Evolutionary conservation across 92 coral and sea anemone genomes (phyloP).

Genomic region (Heliopora coerulea): DNA sequence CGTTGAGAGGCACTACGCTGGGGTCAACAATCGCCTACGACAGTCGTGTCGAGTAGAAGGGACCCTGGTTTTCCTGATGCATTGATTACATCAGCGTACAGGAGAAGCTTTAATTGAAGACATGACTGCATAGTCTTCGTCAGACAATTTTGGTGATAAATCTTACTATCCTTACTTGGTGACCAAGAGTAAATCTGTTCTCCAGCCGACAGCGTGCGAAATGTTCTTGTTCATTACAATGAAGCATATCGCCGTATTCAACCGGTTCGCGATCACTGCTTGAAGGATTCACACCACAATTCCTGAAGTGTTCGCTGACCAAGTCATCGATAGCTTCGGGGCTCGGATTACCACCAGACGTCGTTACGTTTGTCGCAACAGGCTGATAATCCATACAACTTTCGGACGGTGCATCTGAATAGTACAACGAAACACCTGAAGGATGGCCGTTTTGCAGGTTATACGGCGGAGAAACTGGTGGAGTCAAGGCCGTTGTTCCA

Average conservation of each 20-base stretch:
- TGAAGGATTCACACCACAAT: constrained; percentile 75
- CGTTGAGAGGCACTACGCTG: too few species aligned
- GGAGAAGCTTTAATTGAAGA: too few species aligned
- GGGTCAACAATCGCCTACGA: too few species aligned
- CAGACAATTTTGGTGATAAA: too few species aligned
- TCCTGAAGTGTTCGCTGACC: constrained; percentile 92
- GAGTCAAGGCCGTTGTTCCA: constrained; percentile 76
- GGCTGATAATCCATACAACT: constrained; percentile 57
- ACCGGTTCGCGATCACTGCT: constrained; percentile 7
- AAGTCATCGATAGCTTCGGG: constrained; percentile 84
- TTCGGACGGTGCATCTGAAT: constrained; percentile 56
- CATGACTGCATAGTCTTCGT: too few species aligned
- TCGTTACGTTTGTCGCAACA: constrained; percentile 56
- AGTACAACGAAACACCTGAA: constrained; percentile 69
- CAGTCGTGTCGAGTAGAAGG: too few species aligned
- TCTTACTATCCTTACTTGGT: constrained; percentile 16
- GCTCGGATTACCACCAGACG: constrained; percentile 38
- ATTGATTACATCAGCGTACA: too few species aligned
- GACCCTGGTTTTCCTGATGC: too few species aligned
- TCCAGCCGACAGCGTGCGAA: neutral
- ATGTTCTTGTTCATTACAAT: neutral
- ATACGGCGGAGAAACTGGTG: constrained; percentile 85
- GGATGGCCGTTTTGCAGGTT: constrained; percentile 44
- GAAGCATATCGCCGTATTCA: constrained; percentile 11
- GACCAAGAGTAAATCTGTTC: constrained; percentile 3